These are phyloP conservation scores for Rhinoraja longicauda DNA, from an alignment of 2,797 vertebrate species.

Conservation along the genomic window DNA sequence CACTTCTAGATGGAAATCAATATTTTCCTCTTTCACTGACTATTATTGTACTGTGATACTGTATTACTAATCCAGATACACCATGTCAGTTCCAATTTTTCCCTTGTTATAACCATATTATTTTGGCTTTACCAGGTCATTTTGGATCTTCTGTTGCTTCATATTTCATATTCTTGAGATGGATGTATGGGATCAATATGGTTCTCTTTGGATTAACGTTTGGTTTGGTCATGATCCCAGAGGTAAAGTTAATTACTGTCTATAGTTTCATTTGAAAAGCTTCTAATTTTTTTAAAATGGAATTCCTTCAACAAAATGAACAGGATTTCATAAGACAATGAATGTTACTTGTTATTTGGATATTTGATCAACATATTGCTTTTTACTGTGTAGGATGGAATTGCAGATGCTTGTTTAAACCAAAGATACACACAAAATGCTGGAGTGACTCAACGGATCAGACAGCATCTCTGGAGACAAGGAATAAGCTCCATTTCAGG, in stretches of 20 bases:
- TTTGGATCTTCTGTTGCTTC: constrained; percentile 95
- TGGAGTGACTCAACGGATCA: too few species aligned
- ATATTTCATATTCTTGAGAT: constrained; percentile 91
- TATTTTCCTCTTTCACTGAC: background rate
- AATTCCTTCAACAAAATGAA: background rate
- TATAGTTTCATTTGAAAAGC: background rate
- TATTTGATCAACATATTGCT: background rate
- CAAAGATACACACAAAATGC: too few species aligned
- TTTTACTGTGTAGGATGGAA: background rate
- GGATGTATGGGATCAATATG: constrained; percentile 98
- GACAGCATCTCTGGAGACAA: too few species aligned
- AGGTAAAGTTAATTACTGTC: constrained; percentile 62
- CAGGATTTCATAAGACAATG: background rate
- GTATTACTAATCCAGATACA: background rate
- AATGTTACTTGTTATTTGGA: background rate
- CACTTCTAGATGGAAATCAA: background rate
- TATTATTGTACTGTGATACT: background rate
- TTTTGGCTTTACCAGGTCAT: constrained; percentile 67
- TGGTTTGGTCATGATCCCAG: constrained; percentile 90
- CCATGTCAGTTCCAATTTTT: too few species aligned
- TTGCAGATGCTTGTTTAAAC: too few species aligned
- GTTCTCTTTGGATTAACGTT: constrained; percentile 88
- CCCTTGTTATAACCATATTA: background rate
- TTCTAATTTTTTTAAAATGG: background rate
- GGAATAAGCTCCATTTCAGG: too few species aligned